Evolutionary conservation across 2,888 invertebrate species (phyloP).

Genomic region (Cenopis cana): DNA sequence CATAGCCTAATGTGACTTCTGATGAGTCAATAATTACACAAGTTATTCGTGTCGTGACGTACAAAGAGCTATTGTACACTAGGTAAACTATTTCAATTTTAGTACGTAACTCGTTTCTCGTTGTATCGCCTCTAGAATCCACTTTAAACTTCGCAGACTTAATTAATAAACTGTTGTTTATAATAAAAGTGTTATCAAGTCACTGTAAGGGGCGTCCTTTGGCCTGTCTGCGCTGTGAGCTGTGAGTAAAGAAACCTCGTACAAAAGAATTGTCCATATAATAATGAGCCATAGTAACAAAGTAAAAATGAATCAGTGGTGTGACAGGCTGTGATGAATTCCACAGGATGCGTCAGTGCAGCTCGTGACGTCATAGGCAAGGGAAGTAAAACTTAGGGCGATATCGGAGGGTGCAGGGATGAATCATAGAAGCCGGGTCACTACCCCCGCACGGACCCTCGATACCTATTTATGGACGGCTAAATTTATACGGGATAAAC

Average conservation of each 20-base stretch:
- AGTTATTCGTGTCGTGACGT: constrained; percentile 26
- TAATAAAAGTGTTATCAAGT: constrained; percentile 17
- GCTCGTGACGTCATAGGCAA: constrained; percentile 75
- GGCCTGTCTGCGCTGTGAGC: constrained; percentile 40
- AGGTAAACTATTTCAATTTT: constrained; percentile 29
- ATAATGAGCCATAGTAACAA: constrained; percentile 60
- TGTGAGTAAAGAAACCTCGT: constrained; percentile 46
- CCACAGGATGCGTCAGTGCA: constrained; percentile 67
- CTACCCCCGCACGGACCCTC: constrained; percentile 67
- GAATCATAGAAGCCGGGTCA: constrained; percentile 81
- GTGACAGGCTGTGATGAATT: constrained; percentile 70
- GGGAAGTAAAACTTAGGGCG: constrained; percentile 72
- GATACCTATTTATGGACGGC: constrained; percentile 71
- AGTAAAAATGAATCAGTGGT: constrained; percentile 70
- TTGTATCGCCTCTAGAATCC: constrained; percentile 2
- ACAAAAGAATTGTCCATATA: constrained; percentile 46
- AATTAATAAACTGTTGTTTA: constrained; percentile 20
- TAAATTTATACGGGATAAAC: constrained; percentile 59
- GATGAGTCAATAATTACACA: constrained; percentile 38
- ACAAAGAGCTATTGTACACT: constrained; percentile 23
- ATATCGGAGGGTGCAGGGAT: constrained; percentile 77
- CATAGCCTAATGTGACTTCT: constrained; percentile 22
- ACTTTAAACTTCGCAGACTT: constrained; percentile 17
- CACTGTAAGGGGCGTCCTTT: constrained; percentile 18
- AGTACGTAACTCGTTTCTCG: constrained; percentile 35